These are phyloP conservation scores for Ariopsis seemanni DNA, from an alignment of 2,113 vertebrate species.

Conservation along the genomic window DNA sequence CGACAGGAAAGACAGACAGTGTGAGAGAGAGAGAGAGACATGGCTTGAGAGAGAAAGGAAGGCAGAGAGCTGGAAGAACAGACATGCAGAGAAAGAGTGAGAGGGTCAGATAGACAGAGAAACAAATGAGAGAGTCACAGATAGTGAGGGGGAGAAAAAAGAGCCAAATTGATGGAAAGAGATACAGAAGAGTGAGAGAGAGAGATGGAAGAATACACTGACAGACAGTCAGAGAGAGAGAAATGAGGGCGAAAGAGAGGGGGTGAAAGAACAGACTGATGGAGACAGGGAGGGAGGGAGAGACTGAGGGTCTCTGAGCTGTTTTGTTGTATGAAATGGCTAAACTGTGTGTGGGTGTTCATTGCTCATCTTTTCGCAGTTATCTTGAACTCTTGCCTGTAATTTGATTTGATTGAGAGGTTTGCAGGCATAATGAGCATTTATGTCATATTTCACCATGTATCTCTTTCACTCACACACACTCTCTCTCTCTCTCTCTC, in stretches of 20 bases:
- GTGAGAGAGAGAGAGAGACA: not conserved
- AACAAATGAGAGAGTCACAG: not conserved
- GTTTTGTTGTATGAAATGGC: slow-evolving; percentile 15
- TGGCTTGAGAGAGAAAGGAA: not conserved
- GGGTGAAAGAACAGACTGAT: not conserved
- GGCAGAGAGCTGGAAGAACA: not conserved
- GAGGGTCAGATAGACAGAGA: not conserved
- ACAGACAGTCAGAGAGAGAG: not conserved
- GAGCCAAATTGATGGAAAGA: not conserved
- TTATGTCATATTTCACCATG: slow-evolving; percentile 34
- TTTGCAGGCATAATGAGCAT: slow-evolving; percentile 38
- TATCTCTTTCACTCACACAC: not conserved
- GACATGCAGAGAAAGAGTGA: not conserved
- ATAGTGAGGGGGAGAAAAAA: not conserved
- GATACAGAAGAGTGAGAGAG: not conserved
- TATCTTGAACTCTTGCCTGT: slow-evolving; percentile 32
- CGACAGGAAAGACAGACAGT: not conserved
- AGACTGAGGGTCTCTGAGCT: not conserved
- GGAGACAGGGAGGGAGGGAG: not conserved
- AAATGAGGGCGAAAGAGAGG: not conserved
- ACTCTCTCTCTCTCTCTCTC: not conserved
- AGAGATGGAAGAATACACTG: not conserved
- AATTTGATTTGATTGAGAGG: slow-evolving; percentile 38
- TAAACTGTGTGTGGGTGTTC: slow-evolving; percentile 39
- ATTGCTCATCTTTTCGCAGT: slow-evolving; percentile 24